Evolutionary conservation across 2,113 vertebrate genomes (phyloP), one percentile per base, ranked within the genome.

Genomic region (Menidia beryllina): DNA sequence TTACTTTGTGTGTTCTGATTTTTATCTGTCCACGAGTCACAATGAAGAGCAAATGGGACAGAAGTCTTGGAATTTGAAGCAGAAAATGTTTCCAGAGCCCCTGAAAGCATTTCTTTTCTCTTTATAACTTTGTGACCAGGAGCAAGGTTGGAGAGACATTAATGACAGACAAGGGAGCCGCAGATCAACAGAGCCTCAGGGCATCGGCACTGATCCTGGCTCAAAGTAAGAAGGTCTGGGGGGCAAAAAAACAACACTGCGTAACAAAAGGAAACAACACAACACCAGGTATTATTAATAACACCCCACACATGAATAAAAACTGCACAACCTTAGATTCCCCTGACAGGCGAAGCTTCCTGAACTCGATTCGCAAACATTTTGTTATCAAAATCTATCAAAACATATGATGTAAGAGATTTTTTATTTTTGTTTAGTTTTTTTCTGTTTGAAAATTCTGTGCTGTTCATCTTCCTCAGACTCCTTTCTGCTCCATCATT

Each of bases 111-210:
- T 69, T 70, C 8, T 69, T 69, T 79, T 36, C 74, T 55, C 47
- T 75, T 25, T 57, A 75, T 66, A 62, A 68, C 69, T 68, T 26
- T 64, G 39, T 72, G 63, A 54, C 86, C 85, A 67, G 60, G 47
- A 86, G 82, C 85, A 57, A 73, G 54, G 57, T 74, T 81, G 73
- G 72, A 71, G 47, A 75, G 68, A 81, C 83, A 75, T 79, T 84
- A 84, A 88, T 52, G 84, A 79, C 82, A 84, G 68, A 77, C 77
- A 75, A 54, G 84, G 75, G 83, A 81, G 48, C 71, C 63, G 53
- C 58, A 47, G 58, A 79, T 72, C 48, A 13, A 60, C 70, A 81
- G 27, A 59, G 75, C 80, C 75, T 15, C 45, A 11, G 38, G 80
- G 56, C 74, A 80, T 69, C 66, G 21, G 60, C 74, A 68, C 68